phyloP scores from a whole-genome alignment of 2,113 vertebrate genomes.

The Brachyistius frenatus region DNA sequence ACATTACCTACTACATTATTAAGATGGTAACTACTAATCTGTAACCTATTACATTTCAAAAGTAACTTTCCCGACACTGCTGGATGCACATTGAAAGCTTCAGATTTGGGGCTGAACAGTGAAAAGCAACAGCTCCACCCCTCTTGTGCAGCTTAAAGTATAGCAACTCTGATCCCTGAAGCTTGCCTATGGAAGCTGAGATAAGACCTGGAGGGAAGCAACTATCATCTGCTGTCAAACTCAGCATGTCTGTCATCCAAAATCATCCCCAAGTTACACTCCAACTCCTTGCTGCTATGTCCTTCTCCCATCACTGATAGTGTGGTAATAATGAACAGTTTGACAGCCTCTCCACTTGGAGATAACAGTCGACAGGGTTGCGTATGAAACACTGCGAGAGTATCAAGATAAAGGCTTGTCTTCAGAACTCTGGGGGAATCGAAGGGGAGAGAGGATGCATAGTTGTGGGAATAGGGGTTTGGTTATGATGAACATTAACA shows the following conservation, averaged over 20 bases:
- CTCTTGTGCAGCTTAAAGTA: slow-evolving; percentile 35
- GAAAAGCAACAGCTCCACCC: slow-evolving; percentile 14
- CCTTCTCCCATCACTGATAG: slow-evolving; percentile 53
- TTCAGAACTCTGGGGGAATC: slow-evolving; percentile 44
- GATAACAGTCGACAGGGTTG: slow-evolving; percentile 65
- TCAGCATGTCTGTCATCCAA: slow-evolving; percentile 38
- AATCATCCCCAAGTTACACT: slow-evolving; percentile 48
- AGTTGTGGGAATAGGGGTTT: not conserved
- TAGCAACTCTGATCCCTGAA: slow-evolving; percentile 35
- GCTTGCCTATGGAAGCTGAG: slow-evolving; percentile 23
- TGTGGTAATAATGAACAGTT: slow-evolving; percentile 65
- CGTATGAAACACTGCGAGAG: slow-evolving; percentile 55
- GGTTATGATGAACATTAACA: slow-evolving; percentile 43
- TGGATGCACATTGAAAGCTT: not conserved
- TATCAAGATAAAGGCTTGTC: slow-evolving; percentile 69
- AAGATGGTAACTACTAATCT: no score
- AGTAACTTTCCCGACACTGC: no score
- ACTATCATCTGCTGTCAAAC: slow-evolving; percentile 54
- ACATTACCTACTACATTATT: no score
- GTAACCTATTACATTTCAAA: no score
- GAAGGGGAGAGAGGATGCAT: slow-evolving; percentile 19
- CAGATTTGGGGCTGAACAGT: not conserved
- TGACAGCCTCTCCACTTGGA: slow-evolving; percentile 60
- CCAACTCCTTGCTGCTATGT: slow-evolving; percentile 47
- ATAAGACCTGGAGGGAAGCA: slow-evolving; percentile 56